phyloP scores from a whole-genome alignment of 2,888 invertebrate genomes.

The Clivina fossor region DNA sequence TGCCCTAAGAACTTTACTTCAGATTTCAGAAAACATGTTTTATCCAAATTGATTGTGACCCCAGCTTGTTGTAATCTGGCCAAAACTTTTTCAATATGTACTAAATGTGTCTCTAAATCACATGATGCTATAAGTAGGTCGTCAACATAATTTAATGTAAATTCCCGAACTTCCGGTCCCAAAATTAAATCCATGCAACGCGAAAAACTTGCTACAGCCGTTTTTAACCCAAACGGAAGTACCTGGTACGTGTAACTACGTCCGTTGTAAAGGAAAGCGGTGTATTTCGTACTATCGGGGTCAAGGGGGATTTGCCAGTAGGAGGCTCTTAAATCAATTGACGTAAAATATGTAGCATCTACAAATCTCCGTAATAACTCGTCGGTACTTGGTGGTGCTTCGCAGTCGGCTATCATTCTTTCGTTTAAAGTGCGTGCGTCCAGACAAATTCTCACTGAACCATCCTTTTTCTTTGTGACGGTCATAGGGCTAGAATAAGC shows the following conservation, averaged over 20 bases:
- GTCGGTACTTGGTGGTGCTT: conserved; percentile 34
- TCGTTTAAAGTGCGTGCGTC: conserved; percentile 45
- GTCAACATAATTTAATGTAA: conserved; percentile 43
- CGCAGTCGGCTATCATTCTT: conserved; percentile 43
- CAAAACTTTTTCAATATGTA: conserved; percentile 39
- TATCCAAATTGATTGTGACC: conserved; percentile 41
- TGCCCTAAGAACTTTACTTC: conserved; percentile 25
- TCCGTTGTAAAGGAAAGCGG: conserved; percentile 39
- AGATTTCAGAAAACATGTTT: conserved; percentile 37
- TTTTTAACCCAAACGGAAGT: conserved; percentile 45
- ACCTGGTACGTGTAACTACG: conserved; percentile 43
- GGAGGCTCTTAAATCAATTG: conserved; percentile 19
- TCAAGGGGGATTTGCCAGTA: conserved; percentile 42
- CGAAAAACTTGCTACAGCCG: conserved; percentile 41
- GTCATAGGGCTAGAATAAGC: conserved; percentile 45
- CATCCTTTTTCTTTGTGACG: conserved; percentile 44
- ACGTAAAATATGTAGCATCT: conserved; percentile 24
- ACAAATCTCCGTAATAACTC: conserved; percentile 36
- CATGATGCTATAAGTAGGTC: conserved; percentile 43
- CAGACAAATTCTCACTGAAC: conserved; percentile 43
- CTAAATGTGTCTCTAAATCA: conserved; percentile 38
- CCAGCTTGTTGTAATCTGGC: conserved; percentile 35
- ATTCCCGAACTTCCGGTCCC: conserved; percentile 40
- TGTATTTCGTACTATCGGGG: conserved; percentile 36
- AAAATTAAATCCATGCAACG: conserved; percentile 40